phyloP scores from a whole-genome alignment of 1,140 invertebrate species.

The Halictus rubicundus region DNA sequence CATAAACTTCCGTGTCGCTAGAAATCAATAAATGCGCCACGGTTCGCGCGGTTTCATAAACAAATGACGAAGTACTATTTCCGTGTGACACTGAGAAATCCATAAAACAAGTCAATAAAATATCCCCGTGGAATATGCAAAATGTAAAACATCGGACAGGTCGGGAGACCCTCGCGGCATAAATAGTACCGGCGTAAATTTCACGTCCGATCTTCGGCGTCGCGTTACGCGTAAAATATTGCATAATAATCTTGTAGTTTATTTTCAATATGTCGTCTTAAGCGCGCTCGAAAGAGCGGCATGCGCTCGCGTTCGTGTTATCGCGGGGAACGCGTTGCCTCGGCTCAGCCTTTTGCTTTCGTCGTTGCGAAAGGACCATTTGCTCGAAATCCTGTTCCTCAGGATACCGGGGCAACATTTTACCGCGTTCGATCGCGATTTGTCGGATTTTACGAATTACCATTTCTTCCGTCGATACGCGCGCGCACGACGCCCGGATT shows the following conservation, averaged over 20 bases:
- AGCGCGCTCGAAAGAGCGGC: neutral
- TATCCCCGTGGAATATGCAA: neutral
- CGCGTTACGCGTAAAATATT: neutral
- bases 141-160: neutral
- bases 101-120: neutral
- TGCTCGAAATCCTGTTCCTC: slow-evolving; percentile 9
- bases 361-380: slow-evolving; percentile 2
- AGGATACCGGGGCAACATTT: slow-evolving; percentile 4
- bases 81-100: neutral
- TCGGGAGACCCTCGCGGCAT: neutral
- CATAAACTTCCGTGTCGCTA: neutral
- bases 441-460: neutral
- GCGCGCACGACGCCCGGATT: neutral
- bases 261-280: neutral
- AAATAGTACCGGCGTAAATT: neutral
- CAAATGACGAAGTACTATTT: no score
- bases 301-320: neutral
- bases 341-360: neutral
- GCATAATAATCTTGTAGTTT: neutral
- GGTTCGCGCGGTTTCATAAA: neutral
- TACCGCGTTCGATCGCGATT: neutral
- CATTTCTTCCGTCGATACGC: slow-evolving; percentile 1
- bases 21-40: neutral
- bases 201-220: neutral
- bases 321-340: neutral